Base-by-base conservation (phyloP, 2,797 vertebrate genomes). In the Myiothlypis chrysogaster region DNA sequence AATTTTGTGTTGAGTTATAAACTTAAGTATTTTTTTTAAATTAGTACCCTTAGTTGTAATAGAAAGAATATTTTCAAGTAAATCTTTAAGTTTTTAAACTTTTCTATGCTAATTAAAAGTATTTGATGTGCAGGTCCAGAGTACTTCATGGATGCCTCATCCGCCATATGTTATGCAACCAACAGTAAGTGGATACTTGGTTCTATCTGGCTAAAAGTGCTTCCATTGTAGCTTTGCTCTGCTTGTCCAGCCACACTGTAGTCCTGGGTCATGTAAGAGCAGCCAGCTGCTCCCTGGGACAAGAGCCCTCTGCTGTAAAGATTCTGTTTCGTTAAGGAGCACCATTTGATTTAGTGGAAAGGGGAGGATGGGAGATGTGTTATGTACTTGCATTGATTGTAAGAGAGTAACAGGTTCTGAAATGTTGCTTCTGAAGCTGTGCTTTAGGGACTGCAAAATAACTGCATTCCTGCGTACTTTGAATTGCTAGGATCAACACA, bases 121-220 rank as follows among this genome's bases (percentile, higher is more conserved):
- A 97, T 97, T 98, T 98, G 96, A 96, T 97, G 92, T 95, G 93
- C 98, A 99, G 99, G 99, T 99, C 98, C 99, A 99, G 98, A 99
- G 99, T 98, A 99, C 99, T 97, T 99, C 99, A 97, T 99, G 99
- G 99, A 99, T 99, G 99, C 99, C 99, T 98, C 99, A 99, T 98
- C 99, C 99, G 97, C 99, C 99, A 98, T 99, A 99, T 98, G 99
- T 99, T 99, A 99, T 99, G 99, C 99, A 99, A 99, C 99, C 99
- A 98, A 99, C 99, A 98, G 99, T 99, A 99, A 99, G 99, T 99
- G 97, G 92, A 92, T 89, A 90, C 93, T 97, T 96, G 94, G 89
- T 97, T 96, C 88, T 96, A 90, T 97, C 77, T 90, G 89, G 80
- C 91, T 97, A 80, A 79, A 95, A 97, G 43, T 50, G 34, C 34